Evolutionary conservation across 2,113 vertebrate species (phyloP).

Genomic region (Aplodontia rufa): DNA sequence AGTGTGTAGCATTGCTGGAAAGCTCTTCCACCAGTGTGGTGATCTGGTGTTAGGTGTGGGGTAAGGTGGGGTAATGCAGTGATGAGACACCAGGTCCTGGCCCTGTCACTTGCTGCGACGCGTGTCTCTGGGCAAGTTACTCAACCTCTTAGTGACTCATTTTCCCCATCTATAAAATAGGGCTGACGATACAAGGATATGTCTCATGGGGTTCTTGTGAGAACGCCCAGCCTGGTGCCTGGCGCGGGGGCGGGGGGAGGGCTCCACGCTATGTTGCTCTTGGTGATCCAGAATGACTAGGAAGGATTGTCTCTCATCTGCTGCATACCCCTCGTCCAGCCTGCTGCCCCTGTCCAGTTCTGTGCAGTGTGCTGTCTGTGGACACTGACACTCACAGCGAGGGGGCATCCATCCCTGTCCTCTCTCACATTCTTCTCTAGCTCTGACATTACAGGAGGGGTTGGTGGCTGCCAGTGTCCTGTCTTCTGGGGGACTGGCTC

Average conservation of each 20-base stretch:
- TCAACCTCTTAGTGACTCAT: not conserved
- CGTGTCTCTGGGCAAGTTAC: not conserved
- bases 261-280: accelerated
- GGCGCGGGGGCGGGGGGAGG: accelerated
- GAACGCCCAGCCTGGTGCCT: not conserved
- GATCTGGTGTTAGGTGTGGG: not conserved
- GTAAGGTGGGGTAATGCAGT: not conserved
- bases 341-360: not conserved
- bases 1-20: not conserved
- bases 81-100: not conserved
- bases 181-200: not conserved
- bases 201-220: not conserved
- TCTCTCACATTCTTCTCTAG: not conserved
- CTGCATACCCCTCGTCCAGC: not conserved
- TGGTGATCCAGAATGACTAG: not conserved
- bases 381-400: not conserved
- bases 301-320: not conserved
- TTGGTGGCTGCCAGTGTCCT: not conserved
- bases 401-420: not conserved
- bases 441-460: accelerated
- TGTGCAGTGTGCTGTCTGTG: accelerated
- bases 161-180: not conserved
- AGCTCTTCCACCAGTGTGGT: accelerated
- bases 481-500: not conserved
- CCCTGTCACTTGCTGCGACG: not conserved